Evolutionary conservation across 2,888 invertebrate species (phyloP), one percentile per base, ranked within the genome.

Genomic region (Lepidonotus clava): DNA sequence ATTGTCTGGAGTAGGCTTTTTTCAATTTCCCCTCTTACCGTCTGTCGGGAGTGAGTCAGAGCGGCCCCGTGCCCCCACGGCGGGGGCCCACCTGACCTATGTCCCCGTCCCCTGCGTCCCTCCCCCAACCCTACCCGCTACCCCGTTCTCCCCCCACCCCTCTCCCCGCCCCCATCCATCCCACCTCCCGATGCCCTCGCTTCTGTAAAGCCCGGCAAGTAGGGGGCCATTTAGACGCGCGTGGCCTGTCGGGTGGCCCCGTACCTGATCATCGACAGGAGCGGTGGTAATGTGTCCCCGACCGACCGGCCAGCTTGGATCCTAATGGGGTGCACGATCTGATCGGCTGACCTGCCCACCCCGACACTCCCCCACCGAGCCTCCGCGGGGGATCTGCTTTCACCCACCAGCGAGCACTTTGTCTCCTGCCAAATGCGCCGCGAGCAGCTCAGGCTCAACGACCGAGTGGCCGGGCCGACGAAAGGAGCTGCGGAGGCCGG

Each of bases 321-420:
- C 71, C 80, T 80, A 80, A 80, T 80, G 80, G 80, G 80, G 80
- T 80, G 46, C 80, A 28, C 46, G 80, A 80, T 51, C 46, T 80
- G 80, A 80, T 80, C 80, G 41, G 28, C 80, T 80, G 80, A 80
- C 80, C 80, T 46, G 14, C 80, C 41, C 41, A 46, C 80, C 80
- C 41, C 51, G 40, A 41, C 41, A n/a, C 41, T 32, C 46, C 80
- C 40, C 51, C 18, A 8, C 14, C 51, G 11, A 51, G 51, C 46
- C 80, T 46, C 51, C 41, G 14, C 71, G 71, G 71, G 71, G 38
- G 71, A 71, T 71, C 71, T 38, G 71, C 71, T 71, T 71, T 71
- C 71, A 71, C 71, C 71, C 71, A 18, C n/a, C 71, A 38, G n/a
- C 21, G 71, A n/a, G 71, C 71, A 71, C 71, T 71, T 71, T 71